A percentile compares a stretch with the other conserved stretches of the same genome.
Evolutionary conservation across 1,140 invertebrate genomes (phyloP).

Genomic region (Pinna nobilis): DNA sequence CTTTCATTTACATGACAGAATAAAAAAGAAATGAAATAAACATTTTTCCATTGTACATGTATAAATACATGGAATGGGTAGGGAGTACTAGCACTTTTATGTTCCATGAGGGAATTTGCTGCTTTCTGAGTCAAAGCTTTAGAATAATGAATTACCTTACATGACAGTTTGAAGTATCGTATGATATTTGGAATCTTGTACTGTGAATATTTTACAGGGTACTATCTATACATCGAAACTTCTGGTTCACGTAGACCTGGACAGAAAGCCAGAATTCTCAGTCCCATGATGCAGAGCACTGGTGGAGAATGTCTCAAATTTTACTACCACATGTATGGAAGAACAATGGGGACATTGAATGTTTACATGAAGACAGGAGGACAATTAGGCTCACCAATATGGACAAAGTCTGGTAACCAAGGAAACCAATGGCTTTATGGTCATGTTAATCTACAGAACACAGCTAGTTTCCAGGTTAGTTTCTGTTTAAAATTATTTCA

Average conservation of each 20-base stretch:
- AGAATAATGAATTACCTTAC: too few species aligned
- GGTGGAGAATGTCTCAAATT: slow-evolving; percentile 64
- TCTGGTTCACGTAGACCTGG: slow-evolving; percentile 57
- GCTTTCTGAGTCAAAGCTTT: too few species aligned
- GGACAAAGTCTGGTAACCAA: slow-evolving; percentile 61
- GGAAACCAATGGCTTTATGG: slow-evolving; percentile 65
- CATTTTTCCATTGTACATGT: too few species aligned
- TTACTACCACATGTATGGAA: slow-evolving; percentile 71
- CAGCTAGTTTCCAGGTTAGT: slow-evolving; percentile 55
- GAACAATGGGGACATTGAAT: slow-evolving; percentile 59
- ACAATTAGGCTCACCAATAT: slow-evolving; percentile 45
- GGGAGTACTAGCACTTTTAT: too few species aligned
- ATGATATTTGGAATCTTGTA: too few species aligned
- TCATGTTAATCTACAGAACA: slow-evolving; percentile 50
- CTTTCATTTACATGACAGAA: too few species aligned
- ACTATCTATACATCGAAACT: slow-evolving; percentile 70
- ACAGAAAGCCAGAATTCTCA: slow-evolving; percentile 60
- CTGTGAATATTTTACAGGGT: slow-evolving; percentile 55
- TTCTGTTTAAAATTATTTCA: background rate
- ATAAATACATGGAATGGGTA: too few species aligned
- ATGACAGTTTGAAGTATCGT: too few species aligned
- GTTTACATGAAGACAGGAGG: slow-evolving; percentile 48
- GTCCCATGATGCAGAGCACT: slow-evolving; percentile 49
- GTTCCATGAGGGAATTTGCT: too few species aligned
- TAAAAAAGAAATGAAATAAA: too few species aligned